Conservation (phyloP, 2,797 vertebrate species). For the Danio aesculapii region DNA sequence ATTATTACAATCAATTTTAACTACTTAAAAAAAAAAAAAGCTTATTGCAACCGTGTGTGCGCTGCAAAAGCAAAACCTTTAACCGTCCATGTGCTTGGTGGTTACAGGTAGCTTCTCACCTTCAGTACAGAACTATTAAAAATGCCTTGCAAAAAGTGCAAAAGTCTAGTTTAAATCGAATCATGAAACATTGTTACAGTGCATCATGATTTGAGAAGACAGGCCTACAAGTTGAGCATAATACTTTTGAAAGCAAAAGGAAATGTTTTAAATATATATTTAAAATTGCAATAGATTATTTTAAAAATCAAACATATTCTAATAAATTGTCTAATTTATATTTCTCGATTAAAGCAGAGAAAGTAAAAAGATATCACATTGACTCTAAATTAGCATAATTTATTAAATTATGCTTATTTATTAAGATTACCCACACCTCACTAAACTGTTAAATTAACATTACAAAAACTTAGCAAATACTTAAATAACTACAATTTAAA, state of each 20-base stretch:
- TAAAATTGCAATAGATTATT: not conserved
- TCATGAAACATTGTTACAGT: not conserved
- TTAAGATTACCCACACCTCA: not conserved
- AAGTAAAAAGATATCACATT: not conserved
- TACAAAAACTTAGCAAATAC: not conserved
- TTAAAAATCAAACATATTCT: not conserved
- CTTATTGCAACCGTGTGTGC: not conserved
- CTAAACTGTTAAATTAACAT: not conserved
- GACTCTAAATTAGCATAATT: constrained; percentile 5
- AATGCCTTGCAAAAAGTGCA: constrained; percentile 5
- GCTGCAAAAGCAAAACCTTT: constrained; percentile 23
- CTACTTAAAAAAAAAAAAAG: not conserved
- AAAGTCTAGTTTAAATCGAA: not conserved
- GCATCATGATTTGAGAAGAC: not conserved
- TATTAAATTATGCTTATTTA: not conserved
- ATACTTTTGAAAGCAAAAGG: not conserved
- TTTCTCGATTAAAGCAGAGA: not conserved
- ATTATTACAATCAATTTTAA: not conserved
- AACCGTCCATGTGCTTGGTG: not conserved
- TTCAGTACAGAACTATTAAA: constrained; percentile 15
- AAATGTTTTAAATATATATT: not conserved
- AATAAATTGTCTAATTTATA: not conserved
- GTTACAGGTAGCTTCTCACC: constrained; percentile 40
- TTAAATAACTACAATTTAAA: constrained; percentile 15
- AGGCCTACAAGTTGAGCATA: constrained; percentile 17